These are phyloP conservation scores for Hirtodrosophila cameraria DNA, from an alignment of 2,888 invertebrate genomes.

Conservation along the genomic window DNA sequence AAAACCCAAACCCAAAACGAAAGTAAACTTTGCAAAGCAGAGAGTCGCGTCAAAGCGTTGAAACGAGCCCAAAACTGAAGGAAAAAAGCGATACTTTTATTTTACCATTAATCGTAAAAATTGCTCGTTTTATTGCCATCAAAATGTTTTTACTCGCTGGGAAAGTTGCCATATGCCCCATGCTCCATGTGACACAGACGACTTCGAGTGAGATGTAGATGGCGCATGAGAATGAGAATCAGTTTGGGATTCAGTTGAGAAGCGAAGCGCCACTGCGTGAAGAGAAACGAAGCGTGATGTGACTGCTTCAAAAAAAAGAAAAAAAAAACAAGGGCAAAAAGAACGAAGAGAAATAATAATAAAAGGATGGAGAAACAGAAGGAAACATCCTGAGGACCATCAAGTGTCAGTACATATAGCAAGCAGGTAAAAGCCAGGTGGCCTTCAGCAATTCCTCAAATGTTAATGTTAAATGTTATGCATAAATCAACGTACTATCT, in stretches of 20 bases:
- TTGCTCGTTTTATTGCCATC: constrained; percentile 67
- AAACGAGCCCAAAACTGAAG: constrained; percentile 22
- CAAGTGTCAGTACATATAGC: too few species aligned
- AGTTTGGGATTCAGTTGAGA: not conserved
- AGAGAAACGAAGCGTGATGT: constrained; percentile 40
- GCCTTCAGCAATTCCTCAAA: constrained; percentile 19
- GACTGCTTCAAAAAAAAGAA: constrained; percentile 17
- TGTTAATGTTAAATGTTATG: constrained; percentile 42
- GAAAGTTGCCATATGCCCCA: constrained; percentile 62
- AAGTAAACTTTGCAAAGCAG: constrained; percentile 14
- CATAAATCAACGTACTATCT: constrained; percentile 54
- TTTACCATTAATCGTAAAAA: constrained; percentile 73
- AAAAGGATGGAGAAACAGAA: constrained; percentile 18
- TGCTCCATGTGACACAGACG: constrained; percentile 3
- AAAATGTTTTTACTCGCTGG: constrained; percentile 49
- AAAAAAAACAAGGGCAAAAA: constrained; percentile 4
- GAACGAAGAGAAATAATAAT: constrained; percentile 3
- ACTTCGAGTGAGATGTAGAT: not conserved
- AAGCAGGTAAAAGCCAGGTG: too few species aligned
- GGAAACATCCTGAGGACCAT: constrained; percentile 41
- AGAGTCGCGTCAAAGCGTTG: constrained; percentile 32
- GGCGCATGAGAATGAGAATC: not conserved
- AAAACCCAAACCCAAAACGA: constrained; percentile 8
- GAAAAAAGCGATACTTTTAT: constrained; percentile 60
- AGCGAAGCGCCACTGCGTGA: constrained; percentile 23